Evolutionary conservation across 2,888 invertebrate species (phyloP).

Genomic region (Lysandra coridon): DNA sequence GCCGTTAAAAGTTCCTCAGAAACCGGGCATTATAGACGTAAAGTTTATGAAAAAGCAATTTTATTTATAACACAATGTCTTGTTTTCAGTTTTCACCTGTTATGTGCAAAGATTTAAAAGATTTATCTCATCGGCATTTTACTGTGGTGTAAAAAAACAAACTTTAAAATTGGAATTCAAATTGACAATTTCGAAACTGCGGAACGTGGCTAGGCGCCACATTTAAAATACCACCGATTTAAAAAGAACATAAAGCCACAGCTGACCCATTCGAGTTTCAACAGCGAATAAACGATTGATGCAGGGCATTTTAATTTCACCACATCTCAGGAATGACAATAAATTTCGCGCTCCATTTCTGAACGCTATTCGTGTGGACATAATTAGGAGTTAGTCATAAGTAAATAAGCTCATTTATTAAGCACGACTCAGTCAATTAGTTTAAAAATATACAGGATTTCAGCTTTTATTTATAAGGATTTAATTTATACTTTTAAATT

Average conservation of each 20-base stretch:
- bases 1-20: too few relatives aligned
- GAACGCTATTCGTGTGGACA: constrained; percentile 36
- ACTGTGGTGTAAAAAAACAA: neutral
- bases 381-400: constrained; percentile 42
- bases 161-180: constrained; percentile 6
- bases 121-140: neutral
- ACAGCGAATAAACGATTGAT: constrained; percentile 28
- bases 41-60: neutral
- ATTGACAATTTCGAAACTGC: constrained; percentile 20
- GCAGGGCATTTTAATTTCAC: constrained; percentile 30
- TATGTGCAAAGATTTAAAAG: neutral
- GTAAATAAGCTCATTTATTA: constrained; percentile 34
- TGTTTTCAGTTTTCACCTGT: neutral
- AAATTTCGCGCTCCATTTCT: constrained; percentile 39
- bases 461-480: neutral
- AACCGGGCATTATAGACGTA: too few relatives aligned
- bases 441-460: constrained; percentile 29
- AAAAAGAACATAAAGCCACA: constrained; percentile 12
- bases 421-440: constrained; percentile 30
- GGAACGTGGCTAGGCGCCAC: constrained; percentile 13
- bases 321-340: constrained; percentile 34
- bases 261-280: constrained; percentile 30
- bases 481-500: neutral
- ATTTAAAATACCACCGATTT: constrained; percentile 21
- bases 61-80: neutral